Conservation (phyloP, 1,140 invertebrate species). For the Bombus waltoni region DNA sequence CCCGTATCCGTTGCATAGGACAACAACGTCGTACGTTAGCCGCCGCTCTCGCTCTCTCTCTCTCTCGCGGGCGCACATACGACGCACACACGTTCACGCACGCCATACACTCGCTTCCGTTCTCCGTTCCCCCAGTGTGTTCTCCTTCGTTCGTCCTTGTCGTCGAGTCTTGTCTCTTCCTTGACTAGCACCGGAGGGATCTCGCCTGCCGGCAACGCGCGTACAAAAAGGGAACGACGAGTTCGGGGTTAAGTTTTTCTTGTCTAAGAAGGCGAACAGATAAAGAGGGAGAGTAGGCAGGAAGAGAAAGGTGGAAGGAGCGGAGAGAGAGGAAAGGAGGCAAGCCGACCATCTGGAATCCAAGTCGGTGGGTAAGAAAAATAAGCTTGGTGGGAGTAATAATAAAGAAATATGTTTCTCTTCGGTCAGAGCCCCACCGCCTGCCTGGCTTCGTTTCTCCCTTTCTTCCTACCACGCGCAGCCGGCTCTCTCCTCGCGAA, state of each 20-base stretch:
- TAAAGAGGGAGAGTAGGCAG: constrained; percentile 9
- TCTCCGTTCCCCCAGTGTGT: background rate
- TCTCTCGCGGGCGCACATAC: too few species aligned
- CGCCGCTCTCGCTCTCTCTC: background rate
- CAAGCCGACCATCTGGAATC: constrained; percentile 78
- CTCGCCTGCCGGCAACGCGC: constrained; percentile 45
- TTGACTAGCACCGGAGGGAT: constrained; percentile 43
- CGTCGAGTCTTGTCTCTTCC: constrained; percentile 8
- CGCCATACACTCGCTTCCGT: background rate
- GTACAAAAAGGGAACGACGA: constrained; percentile 59
- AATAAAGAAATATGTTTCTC: constrained; percentile 84
- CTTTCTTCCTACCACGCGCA: constrained; percentile 14
- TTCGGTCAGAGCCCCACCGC: constrained; percentile 60
- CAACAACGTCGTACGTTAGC: background rate
- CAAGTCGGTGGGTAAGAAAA: constrained; percentile 81
- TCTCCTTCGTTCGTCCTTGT: background rate
- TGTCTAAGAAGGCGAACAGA: constrained; percentile 39
- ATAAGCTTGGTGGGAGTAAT: constrained; percentile 82
- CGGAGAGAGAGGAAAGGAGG: background rate
- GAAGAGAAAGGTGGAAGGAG: background rate
- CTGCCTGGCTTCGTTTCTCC: constrained; percentile 29
- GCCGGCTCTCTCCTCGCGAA: background rate
- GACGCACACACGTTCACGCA: too few species aligned
- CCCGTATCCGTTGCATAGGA: background rate
- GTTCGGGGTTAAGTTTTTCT: constrained; percentile 64